Conservation (phyloP, 1,140 invertebrate genomes). For the Oppia nitens region DNA sequence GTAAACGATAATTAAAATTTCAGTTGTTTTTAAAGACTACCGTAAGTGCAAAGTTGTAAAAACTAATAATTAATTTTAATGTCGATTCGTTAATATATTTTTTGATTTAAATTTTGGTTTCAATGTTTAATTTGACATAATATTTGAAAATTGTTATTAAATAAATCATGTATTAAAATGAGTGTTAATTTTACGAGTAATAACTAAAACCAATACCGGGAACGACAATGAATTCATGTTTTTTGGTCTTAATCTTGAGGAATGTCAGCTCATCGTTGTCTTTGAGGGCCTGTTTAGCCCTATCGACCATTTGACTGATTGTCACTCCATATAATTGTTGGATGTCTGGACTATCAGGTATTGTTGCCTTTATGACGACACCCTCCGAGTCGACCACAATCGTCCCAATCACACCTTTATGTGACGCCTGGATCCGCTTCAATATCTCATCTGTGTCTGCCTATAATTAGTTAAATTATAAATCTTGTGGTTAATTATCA, state of each 20-base stretch:
- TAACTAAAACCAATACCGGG: conserved; percentile 12
- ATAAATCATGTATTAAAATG: background rate
- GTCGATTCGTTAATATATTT: background rate
- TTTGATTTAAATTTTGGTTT: background rate
- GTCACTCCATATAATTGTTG: conserved; percentile 9
- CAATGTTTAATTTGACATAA: background rate
- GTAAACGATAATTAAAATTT: no score
- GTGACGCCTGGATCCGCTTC: conserved; percentile 12
- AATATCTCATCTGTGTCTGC: conserved; percentile 16
- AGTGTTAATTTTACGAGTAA: background rate
- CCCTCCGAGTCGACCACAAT: conserved; percentile 15
- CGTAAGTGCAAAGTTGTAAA: no score
- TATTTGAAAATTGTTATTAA: background rate
- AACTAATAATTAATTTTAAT: no score
- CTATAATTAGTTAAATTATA: conserved; percentile 9
- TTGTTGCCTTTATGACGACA: conserved; percentile 12
- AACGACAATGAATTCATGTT: conserved; percentile 18
- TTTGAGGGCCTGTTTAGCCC: conserved; percentile 13
- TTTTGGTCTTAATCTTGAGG: conserved; percentile 16
- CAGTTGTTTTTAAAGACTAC: no score
- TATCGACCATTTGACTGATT: conserved; percentile 16
- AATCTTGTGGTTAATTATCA: no score
- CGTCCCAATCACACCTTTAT: conserved; percentile 17
- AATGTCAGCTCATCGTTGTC: conserved; percentile 20
- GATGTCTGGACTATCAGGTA: conserved; percentile 4